Evolutionary conservation across 1,140 invertebrate genomes (phyloP), one percentile per base, ranked within the genome.

Genomic region (Lutraria rhynchaena): DNA sequence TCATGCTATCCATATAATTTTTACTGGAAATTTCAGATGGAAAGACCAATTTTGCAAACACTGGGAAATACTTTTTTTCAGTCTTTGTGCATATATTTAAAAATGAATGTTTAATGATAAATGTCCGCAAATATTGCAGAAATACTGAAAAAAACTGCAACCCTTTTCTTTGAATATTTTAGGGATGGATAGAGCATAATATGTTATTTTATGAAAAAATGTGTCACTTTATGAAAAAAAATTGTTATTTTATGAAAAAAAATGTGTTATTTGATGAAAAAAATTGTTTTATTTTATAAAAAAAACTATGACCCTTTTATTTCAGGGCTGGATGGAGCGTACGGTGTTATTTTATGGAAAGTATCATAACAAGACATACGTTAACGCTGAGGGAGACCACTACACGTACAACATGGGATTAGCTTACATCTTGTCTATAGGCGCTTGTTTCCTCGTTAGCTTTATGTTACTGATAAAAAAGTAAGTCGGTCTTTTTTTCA

Each of bases 341-440:
- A 96, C 95, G 0, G 87, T 95, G 17, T 87, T 96, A 15, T 97
- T 97, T 92, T 97, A 97, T 88, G 96, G 96, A 1, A 93, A 94
- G 46, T 97, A 97, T 89, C 81, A 80, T 76, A 88, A 89, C 77
- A 86, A 83, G 22, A 82, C 84, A 27, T 80, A 69, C n/a, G 33
- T n/a, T 22, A 35, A 63, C 4, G n/a, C 24, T 0, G 41, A 71
- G n/a, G 74, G 63, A 19, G 67, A 60, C 13, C 35, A 22, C 3
- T 49, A 91, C 31, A 85, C 90, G 5, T 96, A 95, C 89, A 93
- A 94, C 88, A 95, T 96, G 92, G 94, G 95, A 1, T 93, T 94
- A 80, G 95, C 95, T 1, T 96, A 96, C 92, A 94, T 96, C 89
- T 94, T 95, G 91, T 95, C 95, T 44, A 94, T 95, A 91, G 86